phyloP scores from a whole-genome alignment of 2,888 invertebrate genomes.

The Aphodius granarius region DNA sequence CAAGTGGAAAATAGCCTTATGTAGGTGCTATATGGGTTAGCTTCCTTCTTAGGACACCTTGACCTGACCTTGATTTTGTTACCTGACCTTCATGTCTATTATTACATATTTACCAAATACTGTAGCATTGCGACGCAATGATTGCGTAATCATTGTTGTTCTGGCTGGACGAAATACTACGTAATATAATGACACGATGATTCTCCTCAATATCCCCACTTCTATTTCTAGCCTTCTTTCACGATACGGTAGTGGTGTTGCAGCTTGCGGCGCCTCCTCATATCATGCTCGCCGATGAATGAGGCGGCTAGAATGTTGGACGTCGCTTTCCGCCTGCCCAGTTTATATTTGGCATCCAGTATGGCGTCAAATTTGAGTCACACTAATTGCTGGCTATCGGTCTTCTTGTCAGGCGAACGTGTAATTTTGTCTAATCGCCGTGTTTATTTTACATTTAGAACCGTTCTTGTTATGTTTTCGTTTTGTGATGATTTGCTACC shows the following conservation, averaged over 20 bases:
- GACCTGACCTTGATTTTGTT: constrained; percentile 39
- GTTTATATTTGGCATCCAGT: constrained; percentile 33
- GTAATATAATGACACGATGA: not conserved
- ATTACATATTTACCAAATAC: not conserved
- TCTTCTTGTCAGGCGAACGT: not conserved
- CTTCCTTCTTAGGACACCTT: constrained; percentile 34
- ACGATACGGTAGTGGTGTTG: constrained; percentile 18
- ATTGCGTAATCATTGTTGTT: not conserved
- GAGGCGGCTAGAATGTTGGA: constrained; percentile 18
- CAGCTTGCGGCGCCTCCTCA: constrained; percentile 31
- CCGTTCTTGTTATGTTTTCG: not conserved
- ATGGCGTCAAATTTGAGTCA: constrained; percentile 30
- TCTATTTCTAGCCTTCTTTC: not conserved
- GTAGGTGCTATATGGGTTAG: constrained; percentile 6
- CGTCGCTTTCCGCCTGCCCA: constrained; percentile 8
- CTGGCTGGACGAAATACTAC: not conserved
- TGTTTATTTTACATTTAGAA: not conserved
- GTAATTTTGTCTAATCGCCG: constrained; percentile 1
- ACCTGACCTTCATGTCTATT: constrained; percentile 33
- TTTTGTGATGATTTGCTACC: not conserved
- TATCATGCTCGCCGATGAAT: constrained; percentile 35
- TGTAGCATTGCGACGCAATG: no score
- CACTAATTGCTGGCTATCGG: not conserved
- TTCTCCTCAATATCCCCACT: constrained; percentile 33
- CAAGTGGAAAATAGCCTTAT: not conserved